Percentiles rank a stretch among this genome's conserved stretches.
These are phyloP conservation scores for Aspidoscelis tigris DNA, from an alignment of 2,113 vertebrate genomes.

Conservation along the genomic window DNA sequence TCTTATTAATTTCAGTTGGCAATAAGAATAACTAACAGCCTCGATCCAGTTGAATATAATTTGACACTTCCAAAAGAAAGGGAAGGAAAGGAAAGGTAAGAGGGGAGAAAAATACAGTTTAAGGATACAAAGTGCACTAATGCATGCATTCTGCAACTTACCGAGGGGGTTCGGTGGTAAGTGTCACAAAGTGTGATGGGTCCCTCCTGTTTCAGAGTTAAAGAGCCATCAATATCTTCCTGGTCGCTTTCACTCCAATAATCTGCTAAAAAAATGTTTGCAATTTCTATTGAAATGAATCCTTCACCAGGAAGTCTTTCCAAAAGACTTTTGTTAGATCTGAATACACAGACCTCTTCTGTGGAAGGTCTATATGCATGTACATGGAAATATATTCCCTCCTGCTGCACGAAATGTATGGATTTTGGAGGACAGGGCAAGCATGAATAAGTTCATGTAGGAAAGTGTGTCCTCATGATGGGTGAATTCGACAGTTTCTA, in stretches of 20 bases:
- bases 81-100: neutral
- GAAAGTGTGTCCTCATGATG: neutral
- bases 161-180: constrained; percentile 87
- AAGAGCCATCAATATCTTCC: constrained; percentile 87
- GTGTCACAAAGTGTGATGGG: constrained; percentile 81
- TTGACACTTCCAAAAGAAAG: neutral
- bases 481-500: neutral
- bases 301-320: neutral
- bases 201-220: constrained; percentile 90
- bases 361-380: no score
- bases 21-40: neutral
- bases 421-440: neutral
- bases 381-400: neutral
- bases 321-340: neutral
- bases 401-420: neutral
- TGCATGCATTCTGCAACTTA: constrained; percentile 69
- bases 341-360: no score
- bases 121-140: accelerated
- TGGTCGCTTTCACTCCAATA: constrained; percentile 96
- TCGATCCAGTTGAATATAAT: neutral
- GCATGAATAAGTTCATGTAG: neutral
- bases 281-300: neutral
- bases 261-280: constrained; percentile 75
- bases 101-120: neutral
- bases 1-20: neutral